Conservation (phyloP, 2,113 vertebrate genomes). For the Orcinus orca region DNA sequence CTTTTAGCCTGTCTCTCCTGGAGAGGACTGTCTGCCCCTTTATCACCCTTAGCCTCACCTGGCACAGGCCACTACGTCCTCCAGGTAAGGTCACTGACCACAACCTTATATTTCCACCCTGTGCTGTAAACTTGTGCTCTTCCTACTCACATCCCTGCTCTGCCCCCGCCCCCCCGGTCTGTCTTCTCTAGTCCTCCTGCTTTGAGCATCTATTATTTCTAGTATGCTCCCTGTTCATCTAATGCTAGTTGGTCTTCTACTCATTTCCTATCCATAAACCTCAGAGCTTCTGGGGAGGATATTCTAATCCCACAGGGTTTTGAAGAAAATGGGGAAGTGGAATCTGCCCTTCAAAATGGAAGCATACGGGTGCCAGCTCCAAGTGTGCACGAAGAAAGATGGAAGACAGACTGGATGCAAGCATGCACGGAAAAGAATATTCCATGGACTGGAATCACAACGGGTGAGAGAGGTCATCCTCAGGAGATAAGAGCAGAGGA, state of each 20-base stretch:
- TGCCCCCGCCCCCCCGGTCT: neutral
- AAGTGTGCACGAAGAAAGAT: neutral
- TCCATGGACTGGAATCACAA: neutral
- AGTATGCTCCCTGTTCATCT: neutral
- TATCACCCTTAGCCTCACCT: neutral
- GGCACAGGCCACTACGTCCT: neutral
- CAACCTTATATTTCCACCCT: neutral
- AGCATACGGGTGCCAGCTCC: neutral
- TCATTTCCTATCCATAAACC: neutral
- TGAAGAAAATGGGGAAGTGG: neutral
- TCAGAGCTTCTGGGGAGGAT: neutral
- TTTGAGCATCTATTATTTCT: conserved; percentile 7
- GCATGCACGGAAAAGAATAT: neutral
- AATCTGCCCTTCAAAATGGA: neutral
- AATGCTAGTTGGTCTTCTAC: neutral
- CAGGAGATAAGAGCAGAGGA: neutral
- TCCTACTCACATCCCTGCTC: neutral
- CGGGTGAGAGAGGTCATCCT: neutral
- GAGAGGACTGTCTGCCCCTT: neutral
- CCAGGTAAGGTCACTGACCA: neutral
- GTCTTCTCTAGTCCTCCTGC: neutral
- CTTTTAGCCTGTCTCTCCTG: neutral
- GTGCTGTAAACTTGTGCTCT: neutral
- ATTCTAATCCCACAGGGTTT: neutral
- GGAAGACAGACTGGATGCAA: neutral